phyloP scores from a whole-genome alignment of 2,113 vertebrate species.

The Bos javanicus region DNA sequence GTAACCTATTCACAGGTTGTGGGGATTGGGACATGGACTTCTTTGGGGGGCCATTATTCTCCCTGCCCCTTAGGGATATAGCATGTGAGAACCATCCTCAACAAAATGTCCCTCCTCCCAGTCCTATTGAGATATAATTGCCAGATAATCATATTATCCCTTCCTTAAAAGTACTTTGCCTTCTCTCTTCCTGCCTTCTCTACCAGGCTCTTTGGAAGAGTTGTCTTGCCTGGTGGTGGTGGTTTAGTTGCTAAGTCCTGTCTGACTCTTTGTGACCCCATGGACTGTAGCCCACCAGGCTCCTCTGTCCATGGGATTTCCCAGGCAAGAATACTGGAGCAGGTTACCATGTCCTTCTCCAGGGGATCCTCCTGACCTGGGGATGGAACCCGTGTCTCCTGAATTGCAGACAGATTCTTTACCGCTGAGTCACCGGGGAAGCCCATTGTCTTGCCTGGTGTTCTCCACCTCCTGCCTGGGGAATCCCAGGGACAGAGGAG shows the following conservation, averaged over 20 bases:
- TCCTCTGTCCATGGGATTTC: not conserved
- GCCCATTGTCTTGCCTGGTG: not conserved
- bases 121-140: not conserved
- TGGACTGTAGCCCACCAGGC: not conserved
- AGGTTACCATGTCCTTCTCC: not conserved
- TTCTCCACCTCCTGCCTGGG: not conserved
- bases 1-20: not conserved
- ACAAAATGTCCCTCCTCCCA: not conserved
- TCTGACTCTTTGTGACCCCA: not conserved
- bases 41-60: not conserved
- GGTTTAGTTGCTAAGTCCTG: not conserved
- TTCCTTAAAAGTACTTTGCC: not conserved
- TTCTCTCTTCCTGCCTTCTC: not conserved
- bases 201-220: not conserved
- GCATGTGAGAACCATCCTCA: not conserved
- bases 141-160: not conserved
- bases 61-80: not conserved
- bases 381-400: not conserved
- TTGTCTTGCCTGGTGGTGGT: not conserved
- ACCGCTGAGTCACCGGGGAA: not conserved
- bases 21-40: not conserved
- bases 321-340: not conserved
- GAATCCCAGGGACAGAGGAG: not conserved
- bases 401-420: not conserved
- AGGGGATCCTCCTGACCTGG: not conserved